Conservation (phyloP, 2,888 invertebrate species). For the Megalurothrips usitatus region DNA sequence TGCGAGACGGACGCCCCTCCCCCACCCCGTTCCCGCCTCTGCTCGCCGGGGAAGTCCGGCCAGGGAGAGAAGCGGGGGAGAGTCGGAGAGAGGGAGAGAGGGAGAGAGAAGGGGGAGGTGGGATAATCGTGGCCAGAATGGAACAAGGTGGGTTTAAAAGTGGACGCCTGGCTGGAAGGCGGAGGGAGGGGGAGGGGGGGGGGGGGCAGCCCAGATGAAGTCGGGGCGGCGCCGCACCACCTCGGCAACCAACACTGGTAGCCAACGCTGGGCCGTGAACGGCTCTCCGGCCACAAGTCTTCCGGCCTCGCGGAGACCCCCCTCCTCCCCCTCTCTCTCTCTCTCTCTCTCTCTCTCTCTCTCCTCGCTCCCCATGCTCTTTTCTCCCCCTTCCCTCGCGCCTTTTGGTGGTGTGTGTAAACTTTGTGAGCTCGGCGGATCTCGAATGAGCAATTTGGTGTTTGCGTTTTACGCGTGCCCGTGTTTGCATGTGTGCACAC, state of each 20-base stretch:
- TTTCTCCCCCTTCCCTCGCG: background rate
- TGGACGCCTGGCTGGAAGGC: background rate
- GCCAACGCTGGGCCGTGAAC: no score
- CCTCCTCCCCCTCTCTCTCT: background rate
- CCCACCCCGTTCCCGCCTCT: background rate
- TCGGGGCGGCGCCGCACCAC: background rate
- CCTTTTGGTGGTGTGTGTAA: conserved; percentile 5
- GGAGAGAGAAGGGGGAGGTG: background rate
- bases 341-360: background rate
- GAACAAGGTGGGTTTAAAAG: conserved; percentile 2
- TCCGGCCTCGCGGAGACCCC: background rate
- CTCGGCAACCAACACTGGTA: no score
- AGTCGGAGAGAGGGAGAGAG: background rate
- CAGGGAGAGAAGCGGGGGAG: background rate
- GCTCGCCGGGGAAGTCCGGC: no score
- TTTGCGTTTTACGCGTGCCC: background rate
- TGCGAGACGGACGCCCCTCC: background rate
- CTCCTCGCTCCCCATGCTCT: background rate
- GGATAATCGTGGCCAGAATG: conserved; percentile 16
- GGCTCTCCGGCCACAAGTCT: no score
- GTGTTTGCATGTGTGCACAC: no score
- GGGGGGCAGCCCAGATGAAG: background rate
- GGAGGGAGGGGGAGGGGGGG: background rate
- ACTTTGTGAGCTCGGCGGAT: conserved; percentile 2
- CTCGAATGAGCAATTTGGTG: conserved; percentile 16